A percentile compares a stretch with the other conserved stretches of the same genome.
These are phyloP conservation scores for Fulmarus glacialis DNA, from an alignment of 2,113 vertebrate species.

Conservation along the genomic window DNA sequence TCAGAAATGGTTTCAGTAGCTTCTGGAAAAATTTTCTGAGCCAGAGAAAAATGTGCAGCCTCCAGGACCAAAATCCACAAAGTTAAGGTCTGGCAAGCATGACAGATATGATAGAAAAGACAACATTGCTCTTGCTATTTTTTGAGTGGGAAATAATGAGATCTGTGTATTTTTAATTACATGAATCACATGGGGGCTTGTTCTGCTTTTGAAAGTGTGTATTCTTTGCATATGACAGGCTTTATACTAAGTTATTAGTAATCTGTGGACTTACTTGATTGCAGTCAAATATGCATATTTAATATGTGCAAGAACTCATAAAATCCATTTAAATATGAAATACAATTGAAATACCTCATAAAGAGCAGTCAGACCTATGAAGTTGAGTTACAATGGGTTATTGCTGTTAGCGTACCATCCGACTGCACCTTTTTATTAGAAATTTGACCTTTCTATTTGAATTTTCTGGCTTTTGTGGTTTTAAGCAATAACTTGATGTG, in stretches of 20 bases:
- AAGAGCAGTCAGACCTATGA: background rate
- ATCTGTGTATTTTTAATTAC: background rate
- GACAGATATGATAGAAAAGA: background rate
- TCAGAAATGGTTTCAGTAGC: background rate
- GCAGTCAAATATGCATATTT: background rate
- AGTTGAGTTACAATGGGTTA: background rate
- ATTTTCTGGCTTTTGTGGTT: conserved; percentile 24
- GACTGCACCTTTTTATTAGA: background rate
- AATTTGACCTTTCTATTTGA: background rate
- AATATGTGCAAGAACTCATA: background rate
- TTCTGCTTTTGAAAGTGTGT: conserved; percentile 14
- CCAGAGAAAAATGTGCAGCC: background rate
- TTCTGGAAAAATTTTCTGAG: background rate
- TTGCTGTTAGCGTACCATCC: background rate
- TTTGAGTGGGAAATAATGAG: background rate
- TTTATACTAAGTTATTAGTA: background rate
- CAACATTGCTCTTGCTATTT: background rate
- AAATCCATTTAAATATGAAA: conserved; percentile 22
- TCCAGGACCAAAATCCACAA: background rate
- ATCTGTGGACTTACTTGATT: background rate
- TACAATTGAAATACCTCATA: background rate
- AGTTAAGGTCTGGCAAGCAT: background rate
- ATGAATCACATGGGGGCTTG: background rate
- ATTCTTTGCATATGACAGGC: background rate
- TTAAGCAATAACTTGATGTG: background rate